phyloP scores from a whole-genome alignment of 2,113 vertebrate species.

The Mola mola region DNA sequence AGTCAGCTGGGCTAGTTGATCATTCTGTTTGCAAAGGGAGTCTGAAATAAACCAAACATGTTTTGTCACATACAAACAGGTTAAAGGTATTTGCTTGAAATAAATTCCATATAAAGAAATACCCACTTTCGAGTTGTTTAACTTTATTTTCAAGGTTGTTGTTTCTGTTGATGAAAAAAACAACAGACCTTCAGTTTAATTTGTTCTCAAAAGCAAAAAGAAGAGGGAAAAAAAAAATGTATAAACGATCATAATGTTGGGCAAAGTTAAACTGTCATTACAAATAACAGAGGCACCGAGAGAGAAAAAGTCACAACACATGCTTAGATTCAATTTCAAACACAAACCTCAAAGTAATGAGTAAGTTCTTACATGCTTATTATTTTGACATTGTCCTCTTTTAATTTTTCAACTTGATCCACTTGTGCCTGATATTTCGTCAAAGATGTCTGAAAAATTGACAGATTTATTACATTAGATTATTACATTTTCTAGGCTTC shows the following conservation, averaged over 20 bases:
- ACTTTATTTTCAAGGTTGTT: constrained; percentile 89
- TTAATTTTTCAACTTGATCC: constrained; percentile 82
- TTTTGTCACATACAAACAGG: not conserved
- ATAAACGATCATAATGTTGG: too few relatives aligned
- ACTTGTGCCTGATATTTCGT: constrained; percentile 83
- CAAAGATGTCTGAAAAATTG: constrained; percentile 83
- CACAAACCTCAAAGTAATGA: not conserved
- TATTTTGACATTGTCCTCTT: constrained; percentile 84
- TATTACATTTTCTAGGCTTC: not conserved
- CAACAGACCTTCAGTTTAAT: not conserved
- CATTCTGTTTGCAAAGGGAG: constrained; percentile 81
- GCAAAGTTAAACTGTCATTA: not conserved
- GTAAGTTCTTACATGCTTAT: constrained; percentile 84
- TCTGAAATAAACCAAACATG: constrained; percentile 74
- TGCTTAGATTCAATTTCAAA: too few relatives aligned
- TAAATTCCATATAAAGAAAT: too few relatives aligned
- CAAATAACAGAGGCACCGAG: not conserved
- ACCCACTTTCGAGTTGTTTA: constrained; percentile 88
- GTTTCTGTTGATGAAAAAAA: constrained; percentile 81
- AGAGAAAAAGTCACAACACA: not conserved
- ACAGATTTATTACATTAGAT: not conserved
- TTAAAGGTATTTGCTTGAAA: not conserved
- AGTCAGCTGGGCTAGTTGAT: constrained; percentile 84
- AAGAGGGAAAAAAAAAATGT: not conserved
- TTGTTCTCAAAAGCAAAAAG: not conserved